Evolutionary conservation across 1,140 invertebrate species (phyloP).

Genomic region (Agrilus planipennis): DNA sequence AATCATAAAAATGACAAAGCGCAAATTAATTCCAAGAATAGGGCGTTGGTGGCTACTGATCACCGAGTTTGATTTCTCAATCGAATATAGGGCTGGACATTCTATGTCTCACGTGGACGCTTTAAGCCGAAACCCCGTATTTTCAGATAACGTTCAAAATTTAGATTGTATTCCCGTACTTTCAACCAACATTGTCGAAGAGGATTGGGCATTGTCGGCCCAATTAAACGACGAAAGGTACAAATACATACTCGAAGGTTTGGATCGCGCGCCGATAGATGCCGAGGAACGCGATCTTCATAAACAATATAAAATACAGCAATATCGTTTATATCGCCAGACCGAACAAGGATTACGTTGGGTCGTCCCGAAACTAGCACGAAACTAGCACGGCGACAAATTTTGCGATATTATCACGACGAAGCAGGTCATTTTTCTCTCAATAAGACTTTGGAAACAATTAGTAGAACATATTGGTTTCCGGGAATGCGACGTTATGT

Average conservation of each 20-base stretch:
- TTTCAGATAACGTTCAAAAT: too few species aligned
- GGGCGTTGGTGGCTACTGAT: slow-evolving; percentile 17
- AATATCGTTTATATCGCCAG: slow-evolving; percentile 1
- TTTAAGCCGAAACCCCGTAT: slow-evolving; percentile 13
- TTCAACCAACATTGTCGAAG: slow-evolving; percentile 4
- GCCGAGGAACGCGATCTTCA: slow-evolving; percentile 5
- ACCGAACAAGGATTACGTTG: slow-evolving; percentile 4
- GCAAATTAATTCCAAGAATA: slow-evolving; percentile 15
- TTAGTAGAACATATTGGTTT: slow-evolving; percentile 11
- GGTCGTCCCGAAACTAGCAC: slow-evolving; percentile 3
- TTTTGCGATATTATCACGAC: slow-evolving; percentile 10
- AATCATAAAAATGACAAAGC: slow-evolving; percentile 18
- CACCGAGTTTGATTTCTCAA: slow-evolving; percentile 16
- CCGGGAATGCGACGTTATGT: slow-evolving; percentile 12
- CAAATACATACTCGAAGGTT: slow-evolving; percentile 7
- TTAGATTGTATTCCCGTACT: too few species aligned
- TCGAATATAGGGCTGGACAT: slow-evolving; percentile 15
- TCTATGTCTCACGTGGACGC: slow-evolving; percentile 26
- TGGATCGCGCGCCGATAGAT: slow-evolving; percentile 2
- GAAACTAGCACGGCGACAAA: slow-evolving; percentile 2
- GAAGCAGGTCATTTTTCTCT: slow-evolving; percentile 7
- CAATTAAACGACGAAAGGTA: slow-evolving; percentile 8
- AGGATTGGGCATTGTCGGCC: slow-evolving; percentile 1
- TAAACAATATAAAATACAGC: slow-evolving; percentile 5
- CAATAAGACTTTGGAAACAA: slow-evolving; percentile 7